Conservation (phyloP, 1,140 invertebrate species). For the Araneus ventricosus region DNA sequence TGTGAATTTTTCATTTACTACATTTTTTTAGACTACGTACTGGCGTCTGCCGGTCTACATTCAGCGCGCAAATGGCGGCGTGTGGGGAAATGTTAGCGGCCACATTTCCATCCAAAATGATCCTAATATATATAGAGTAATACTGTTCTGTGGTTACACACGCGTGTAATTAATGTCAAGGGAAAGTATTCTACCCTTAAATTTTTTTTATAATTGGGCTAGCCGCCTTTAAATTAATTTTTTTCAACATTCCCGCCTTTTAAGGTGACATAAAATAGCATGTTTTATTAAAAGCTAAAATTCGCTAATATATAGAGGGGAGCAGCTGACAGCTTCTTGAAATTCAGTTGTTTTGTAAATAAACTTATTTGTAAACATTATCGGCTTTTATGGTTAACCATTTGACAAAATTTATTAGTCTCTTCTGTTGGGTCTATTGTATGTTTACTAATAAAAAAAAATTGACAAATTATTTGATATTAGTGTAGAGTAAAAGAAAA, state of each 20-base stretch:
- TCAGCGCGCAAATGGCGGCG: slow-evolving; percentile 55
- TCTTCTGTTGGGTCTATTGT: too few relatives aligned
- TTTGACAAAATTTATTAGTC: too few relatives aligned
- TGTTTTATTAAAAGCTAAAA: background rate
- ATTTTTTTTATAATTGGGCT: background rate
- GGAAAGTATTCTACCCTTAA: background rate
- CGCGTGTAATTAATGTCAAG: background rate
- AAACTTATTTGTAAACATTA: too few relatives aligned
- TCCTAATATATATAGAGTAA: background rate
- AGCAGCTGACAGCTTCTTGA: too few relatives aligned
- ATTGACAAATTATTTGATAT: too few relatives aligned
- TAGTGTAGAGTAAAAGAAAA: too few relatives aligned
- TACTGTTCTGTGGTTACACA: background rate
- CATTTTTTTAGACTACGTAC: background rate
- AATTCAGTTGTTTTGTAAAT: too few relatives aligned
- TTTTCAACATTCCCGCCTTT: background rate
- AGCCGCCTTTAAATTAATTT: background rate
- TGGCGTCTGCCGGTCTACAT: slow-evolving; percentile 47
- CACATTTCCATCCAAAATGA: slow-evolving; percentile 40
- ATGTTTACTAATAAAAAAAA: too few relatives aligned
- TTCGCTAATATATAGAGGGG: too few relatives aligned
- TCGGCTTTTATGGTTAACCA: too few relatives aligned
- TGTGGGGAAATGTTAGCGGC: background rate
- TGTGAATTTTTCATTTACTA: background rate
- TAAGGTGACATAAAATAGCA: background rate